These are phyloP conservation scores for Octodonta nipae DNA, from an alignment of 2,888 invertebrate genomes.

Conservation along the genomic window DNA sequence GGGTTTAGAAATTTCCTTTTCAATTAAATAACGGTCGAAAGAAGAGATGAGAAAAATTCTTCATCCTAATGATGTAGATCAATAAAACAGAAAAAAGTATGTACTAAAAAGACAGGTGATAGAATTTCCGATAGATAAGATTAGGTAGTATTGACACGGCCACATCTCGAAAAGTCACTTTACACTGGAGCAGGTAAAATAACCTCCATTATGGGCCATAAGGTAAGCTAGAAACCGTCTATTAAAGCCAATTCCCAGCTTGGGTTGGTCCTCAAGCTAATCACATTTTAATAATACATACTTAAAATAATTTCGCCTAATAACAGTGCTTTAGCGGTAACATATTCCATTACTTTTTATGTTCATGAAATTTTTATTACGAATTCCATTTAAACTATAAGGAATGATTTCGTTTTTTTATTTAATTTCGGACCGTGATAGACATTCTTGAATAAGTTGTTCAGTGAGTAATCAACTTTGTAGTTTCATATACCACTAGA, in stretches of 20 bases:
- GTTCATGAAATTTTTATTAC: constrained; percentile 2
- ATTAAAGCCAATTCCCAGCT: constrained; percentile 21
- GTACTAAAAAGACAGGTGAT: neutral
- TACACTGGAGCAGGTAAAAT: constrained; percentile 13
- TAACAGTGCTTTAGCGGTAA: constrained; percentile 17
- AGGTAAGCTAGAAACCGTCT: constrained; percentile 22
- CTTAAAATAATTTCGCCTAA: constrained; percentile 24
- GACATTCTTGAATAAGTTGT: no score
- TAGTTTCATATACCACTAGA: no score
- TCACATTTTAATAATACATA: constrained; percentile 26
- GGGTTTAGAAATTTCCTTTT: no score
- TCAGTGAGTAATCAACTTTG: no score
- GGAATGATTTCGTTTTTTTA: no score
- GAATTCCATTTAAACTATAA: constrained; percentile 2
- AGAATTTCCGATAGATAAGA: constrained; percentile 1
- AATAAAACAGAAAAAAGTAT: no score
- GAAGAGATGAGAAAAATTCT: no score
- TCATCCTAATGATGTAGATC: no score
- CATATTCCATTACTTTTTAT: constrained; percentile 6
- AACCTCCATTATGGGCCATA: constrained; percentile 17
- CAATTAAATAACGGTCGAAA: no score
- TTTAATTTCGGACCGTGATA: no score
- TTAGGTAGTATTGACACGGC: constrained; percentile 2
- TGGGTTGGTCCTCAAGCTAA: constrained; percentile 19
- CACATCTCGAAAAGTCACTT: neutral